Percentiles rank a stretch among this genome's conserved stretches.
Conservation (phyloP, 2,113 vertebrate genomes). For the Pimephales promelas region DNA sequence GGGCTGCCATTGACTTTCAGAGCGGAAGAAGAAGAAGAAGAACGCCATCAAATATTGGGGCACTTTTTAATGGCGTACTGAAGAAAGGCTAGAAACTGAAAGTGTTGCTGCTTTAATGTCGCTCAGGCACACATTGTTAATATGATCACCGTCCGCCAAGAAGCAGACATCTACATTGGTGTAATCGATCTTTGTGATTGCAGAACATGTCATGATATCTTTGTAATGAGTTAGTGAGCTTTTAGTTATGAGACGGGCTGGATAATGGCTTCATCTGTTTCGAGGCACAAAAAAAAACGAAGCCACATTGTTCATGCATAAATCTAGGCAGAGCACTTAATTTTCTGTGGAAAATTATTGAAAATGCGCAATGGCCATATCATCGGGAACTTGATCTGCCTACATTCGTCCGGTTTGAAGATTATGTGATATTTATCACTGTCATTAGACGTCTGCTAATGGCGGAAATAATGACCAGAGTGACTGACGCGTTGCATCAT, state of each 20-base stretch:
- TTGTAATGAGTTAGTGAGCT: not conserved
- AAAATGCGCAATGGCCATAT: not conserved
- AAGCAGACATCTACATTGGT: not conserved
- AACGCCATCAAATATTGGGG: too few relatives aligned
- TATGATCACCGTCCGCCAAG: slow-evolving; percentile 1
- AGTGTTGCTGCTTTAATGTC: not conserved
- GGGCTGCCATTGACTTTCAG: too few relatives aligned
- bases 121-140: not conserved
- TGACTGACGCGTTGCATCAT: slow-evolving; percentile 13
- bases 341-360: not conserved
- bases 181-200: not conserved
- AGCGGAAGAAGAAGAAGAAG: too few relatives aligned
- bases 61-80: not conserved
- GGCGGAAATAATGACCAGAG: slow-evolving; percentile 14
- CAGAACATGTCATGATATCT: slow-evolving; percentile 5
- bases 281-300: not conserved
- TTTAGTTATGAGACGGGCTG: slow-evolving; percentile 2
- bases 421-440: not conserved
- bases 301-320: not conserved
- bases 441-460: slow-evolving; percentile 12
- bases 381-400: not conserved
- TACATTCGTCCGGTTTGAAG: not conserved
- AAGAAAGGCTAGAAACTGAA: not conserved
- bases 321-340: not conserved
- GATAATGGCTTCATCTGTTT: not conserved